Base-by-base conservation (phyloP, 92 coral and sea anemone species). In the Porites lobata region DNA sequence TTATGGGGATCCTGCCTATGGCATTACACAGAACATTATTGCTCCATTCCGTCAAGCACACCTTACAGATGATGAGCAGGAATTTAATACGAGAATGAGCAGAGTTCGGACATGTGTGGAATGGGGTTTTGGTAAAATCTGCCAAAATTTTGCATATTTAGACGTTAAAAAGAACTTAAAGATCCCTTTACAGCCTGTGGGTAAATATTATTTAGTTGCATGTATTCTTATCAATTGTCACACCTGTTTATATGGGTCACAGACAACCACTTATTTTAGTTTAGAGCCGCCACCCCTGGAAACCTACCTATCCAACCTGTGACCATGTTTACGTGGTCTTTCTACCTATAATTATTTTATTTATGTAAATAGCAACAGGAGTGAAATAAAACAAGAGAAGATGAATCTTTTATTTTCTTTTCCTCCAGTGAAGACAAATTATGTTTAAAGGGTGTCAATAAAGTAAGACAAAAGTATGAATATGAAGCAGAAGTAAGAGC, bases 1-100 rank as follows among this genome's bases (percentile, higher is more conserved):
- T 21, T 84, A 89, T 77, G 92, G 92, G 47, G 93, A 92, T 22
- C 89, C 86, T 61, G 95, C 93, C 13, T 86, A 92, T 82, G 95
- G 89, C 72, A 66, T 92, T 22, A 69, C 92, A 66, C 86, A 68
- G 14, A 92, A 92, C 79, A 92, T 92, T 3, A 15, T 92, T 43
- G 76, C 90, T 66, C 90, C 90, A 62, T 90, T 79, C 57, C 90
- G 88, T 24, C 84, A 83, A 1, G 94, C 91, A 38, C 75, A 81
- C 50, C 72, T 91, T 19, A 54, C 91, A 14, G 77, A 80, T 50
- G 76, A 79, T 21, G 78, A 85, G 61, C 81, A 73, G 69, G 90
- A 86, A 50, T 91, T 91, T 67, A 91, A 86, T 59, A 43, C 47
- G 32, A 68, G 67, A 24, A 91, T 91, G 85, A 86, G 91, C 67